A percentile compares a stretch with the other conserved stretches of the same genome.
Conservation (phyloP, 2,888 invertebrate species). For the Cistogaster globosa region DNA sequence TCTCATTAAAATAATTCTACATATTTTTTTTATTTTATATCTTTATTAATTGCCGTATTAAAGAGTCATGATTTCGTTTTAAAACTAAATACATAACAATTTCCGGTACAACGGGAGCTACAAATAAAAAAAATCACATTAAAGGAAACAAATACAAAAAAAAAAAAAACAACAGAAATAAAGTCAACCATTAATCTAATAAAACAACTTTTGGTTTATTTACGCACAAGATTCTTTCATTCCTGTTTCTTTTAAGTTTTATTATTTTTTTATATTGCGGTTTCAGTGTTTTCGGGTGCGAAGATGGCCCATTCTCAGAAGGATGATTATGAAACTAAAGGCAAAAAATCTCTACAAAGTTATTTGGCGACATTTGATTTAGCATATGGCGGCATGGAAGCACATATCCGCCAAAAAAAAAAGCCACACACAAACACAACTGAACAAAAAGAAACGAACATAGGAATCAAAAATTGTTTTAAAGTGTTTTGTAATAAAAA, state of each 20-base stretch:
- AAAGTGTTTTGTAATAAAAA: slow-evolving; percentile 8
- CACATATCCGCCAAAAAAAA: slow-evolving; percentile 60
- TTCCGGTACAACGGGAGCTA: slow-evolving; percentile 57
- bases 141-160: slow-evolving; percentile 13
- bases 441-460: slow-evolving; percentile 5
- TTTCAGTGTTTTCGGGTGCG: slow-evolving; percentile 50
- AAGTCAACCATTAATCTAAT: slow-evolving; percentile 67
- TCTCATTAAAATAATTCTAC: slow-evolving; percentile 59
- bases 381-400: slow-evolving; percentile 67
- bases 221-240: slow-evolving; percentile 8
- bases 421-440: slow-evolving; percentile 43
- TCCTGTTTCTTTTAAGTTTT: too few species aligned
- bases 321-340: not conserved
- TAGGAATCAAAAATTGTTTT: slow-evolving; percentile 24
- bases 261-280: slow-evolving; percentile 3
- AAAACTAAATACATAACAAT: slow-evolving; percentile 37
- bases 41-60: slow-evolving; percentile 65
- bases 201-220: slow-evolving; percentile 30
- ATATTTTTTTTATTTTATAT: slow-evolving; percentile 45
- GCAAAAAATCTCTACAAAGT: slow-evolving; percentile 41
- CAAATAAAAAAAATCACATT: slow-evolving; percentile 21
- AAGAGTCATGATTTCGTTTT: slow-evolving; percentile 51
- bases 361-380: slow-evolving; percentile 66
- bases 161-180: slow-evolving; percentile 7
- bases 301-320: slow-evolving; percentile 28